phyloP scores from a whole-genome alignment of 2,113 vertebrate species.

The Dasyprocta punctata region DNA sequence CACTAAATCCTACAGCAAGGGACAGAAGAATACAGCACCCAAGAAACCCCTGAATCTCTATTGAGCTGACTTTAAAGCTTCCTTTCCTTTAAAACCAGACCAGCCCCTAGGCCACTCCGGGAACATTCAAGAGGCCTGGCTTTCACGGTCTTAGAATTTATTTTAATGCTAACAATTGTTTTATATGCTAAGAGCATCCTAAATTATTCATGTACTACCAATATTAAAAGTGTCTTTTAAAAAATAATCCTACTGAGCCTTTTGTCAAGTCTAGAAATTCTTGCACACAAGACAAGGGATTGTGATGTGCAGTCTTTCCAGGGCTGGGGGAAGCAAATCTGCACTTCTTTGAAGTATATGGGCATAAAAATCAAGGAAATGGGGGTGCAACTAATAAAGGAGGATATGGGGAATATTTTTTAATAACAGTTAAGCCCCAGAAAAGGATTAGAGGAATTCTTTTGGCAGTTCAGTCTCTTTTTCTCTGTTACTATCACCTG shows the following conservation, averaged over 20 bases:
- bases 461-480: not conserved
- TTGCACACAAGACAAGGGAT: not conserved
- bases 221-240: conserved; percentile 45
- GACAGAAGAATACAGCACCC: not conserved
- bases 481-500: not conserved
- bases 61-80: not conserved
- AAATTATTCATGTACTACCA: conserved; percentile 26
- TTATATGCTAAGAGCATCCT: conserved; percentile 29
- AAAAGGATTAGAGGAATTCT: not conserved
- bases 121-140: not conserved
- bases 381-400: not conserved
- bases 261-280: not conserved
- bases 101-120: not conserved
- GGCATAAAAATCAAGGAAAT: not conserved
- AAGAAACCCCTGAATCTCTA: not conserved
- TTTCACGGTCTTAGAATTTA: conserved; percentile 23
- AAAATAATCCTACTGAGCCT: not conserved
- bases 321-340: not conserved
- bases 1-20: not conserved
- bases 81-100: not conserved
- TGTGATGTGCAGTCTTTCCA: not conserved
- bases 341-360: not conserved
- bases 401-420: not conserved
- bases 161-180: not conserved
- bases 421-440: not conserved